Conservation (phyloP, 2,797 vertebrate genomes). For the Bovichtus variegatus region DNA sequence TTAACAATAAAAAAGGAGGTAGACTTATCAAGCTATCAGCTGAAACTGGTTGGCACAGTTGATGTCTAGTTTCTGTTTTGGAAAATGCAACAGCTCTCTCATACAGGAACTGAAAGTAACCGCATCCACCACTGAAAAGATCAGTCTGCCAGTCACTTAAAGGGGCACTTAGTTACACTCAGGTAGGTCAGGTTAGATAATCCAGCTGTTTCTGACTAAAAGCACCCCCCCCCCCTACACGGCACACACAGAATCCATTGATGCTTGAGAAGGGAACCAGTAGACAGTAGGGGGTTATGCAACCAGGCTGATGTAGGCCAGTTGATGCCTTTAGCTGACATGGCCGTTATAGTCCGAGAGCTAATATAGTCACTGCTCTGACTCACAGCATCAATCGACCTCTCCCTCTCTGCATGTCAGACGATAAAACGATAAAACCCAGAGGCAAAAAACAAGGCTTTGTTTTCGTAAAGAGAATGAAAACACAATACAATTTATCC, state of each 20-base stretch:
- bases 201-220: conserved; percentile 21
- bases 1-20: background rate
- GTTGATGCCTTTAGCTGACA: conserved; percentile 66
- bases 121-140: background rate
- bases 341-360: conserved; percentile 41
- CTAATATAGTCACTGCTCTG: conserved; percentile 43
- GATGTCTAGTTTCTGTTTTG: conserved; percentile 21
- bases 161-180: conserved; percentile 10
- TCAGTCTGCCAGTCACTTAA: conserved; percentile 3
- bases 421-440: conserved; percentile 36
- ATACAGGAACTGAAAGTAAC: conserved; percentile 6
- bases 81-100: conserved; percentile 2
- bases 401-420: background rate
- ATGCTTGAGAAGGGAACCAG: conserved; percentile 46
- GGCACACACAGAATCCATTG: conserved; percentile 39
- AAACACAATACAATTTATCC: too few species aligned
- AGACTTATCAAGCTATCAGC: background rate
- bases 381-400: conserved; percentile 38
- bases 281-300: conserved; percentile 44
- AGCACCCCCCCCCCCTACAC: background rate
- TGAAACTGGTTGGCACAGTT: conserved; percentile 13
- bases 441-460: conserved; percentile 10
- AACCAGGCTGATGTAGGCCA: conserved; percentile 69
- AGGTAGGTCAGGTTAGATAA: conserved; percentile 23
- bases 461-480: too few species aligned